phyloP scores from a whole-genome alignment of 2,888 invertebrate genomes.

The Teleiodes luculella region DNA sequence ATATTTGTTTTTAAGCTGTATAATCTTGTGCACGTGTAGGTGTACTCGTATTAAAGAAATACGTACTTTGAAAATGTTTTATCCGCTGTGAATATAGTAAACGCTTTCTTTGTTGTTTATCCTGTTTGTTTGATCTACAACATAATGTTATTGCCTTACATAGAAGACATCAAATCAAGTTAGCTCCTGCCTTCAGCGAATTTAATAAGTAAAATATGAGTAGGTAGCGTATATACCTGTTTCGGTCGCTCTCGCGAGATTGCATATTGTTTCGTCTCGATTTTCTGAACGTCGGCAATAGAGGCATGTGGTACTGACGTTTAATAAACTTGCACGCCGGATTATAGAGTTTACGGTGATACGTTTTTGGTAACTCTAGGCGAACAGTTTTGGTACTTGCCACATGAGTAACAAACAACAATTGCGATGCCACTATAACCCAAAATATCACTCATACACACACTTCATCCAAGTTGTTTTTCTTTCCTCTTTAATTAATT shows the following conservation, averaged over 20 bases:
- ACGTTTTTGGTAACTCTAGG: conserved; percentile 37
- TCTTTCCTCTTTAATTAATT: no score
- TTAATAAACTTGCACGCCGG: conserved; percentile 56
- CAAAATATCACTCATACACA: no score
- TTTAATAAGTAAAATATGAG: conserved; percentile 19
- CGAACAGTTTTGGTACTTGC: conserved; percentile 23
- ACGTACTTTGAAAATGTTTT: no score
- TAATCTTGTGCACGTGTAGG: no score
- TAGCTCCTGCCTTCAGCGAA: conserved; percentile 3
- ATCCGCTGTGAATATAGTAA: no score
- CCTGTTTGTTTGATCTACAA: conserved; percentile 6
- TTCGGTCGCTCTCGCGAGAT: conserved; percentile 40
- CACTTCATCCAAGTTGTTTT: no score
- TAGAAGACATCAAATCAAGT: neutral
- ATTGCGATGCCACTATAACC: no score
- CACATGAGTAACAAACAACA: neutral
- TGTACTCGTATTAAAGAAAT: no score
- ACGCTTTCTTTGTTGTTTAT: neutral
- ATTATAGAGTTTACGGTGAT: conserved; percentile 52
- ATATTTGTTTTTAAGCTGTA: no score
- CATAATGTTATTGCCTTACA: conserved; percentile 1
- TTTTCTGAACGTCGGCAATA: conserved; percentile 28
- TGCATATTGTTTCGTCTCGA: conserved; percentile 45
- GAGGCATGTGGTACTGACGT: conserved; percentile 55
- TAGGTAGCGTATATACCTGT: conserved; percentile 26